These are phyloP conservation scores for Caerostris darwini DNA, from an alignment of 1,140 invertebrate genomes.

Conservation along the genomic window DNA sequence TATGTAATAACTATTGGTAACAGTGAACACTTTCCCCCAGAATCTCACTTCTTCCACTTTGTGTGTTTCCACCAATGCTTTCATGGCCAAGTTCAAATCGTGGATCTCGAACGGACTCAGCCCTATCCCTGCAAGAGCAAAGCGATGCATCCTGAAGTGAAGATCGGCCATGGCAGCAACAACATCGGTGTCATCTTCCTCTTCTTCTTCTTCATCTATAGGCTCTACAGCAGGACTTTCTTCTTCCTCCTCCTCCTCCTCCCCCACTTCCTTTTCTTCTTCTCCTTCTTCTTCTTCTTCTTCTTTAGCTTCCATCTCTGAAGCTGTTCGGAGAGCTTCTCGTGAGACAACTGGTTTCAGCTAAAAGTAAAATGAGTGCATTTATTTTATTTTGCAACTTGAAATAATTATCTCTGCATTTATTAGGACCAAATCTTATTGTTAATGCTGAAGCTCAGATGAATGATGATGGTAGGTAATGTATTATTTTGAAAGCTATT, in stretches of 20 bases:
- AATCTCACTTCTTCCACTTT: conserved; percentile 32
- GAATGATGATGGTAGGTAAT: too few relatives aligned
- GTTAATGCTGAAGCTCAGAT: too few relatives aligned
- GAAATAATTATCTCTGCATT: too few relatives aligned
- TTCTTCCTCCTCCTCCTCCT: neutral
- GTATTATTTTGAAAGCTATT: too few relatives aligned
- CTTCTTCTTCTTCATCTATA: neutral
- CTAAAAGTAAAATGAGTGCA: neutral
- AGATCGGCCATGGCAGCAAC: neutral
- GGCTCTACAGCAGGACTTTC: neutral
- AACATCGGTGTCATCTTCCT: neutral
- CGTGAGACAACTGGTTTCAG: neutral
- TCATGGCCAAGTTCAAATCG: conserved; percentile 25
- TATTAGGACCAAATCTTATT: too few relatives aligned
- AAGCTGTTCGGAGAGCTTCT: neutral
- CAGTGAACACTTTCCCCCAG: conserved; percentile 55
- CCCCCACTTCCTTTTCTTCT: neutral
- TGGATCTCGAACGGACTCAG: neutral
- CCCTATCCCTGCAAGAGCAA: conserved; percentile 18
- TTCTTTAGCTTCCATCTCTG: neutral
- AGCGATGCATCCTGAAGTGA: conserved; percentile 15
- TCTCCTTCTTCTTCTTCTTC: neutral
- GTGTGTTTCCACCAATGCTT: neutral
- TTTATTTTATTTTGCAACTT: too few relatives aligned
- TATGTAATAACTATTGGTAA: conserved; percentile 4